Evolutionary conservation across 2,888 invertebrate genomes (phyloP).

Genomic region (Andrena chrysosceles): DNA sequence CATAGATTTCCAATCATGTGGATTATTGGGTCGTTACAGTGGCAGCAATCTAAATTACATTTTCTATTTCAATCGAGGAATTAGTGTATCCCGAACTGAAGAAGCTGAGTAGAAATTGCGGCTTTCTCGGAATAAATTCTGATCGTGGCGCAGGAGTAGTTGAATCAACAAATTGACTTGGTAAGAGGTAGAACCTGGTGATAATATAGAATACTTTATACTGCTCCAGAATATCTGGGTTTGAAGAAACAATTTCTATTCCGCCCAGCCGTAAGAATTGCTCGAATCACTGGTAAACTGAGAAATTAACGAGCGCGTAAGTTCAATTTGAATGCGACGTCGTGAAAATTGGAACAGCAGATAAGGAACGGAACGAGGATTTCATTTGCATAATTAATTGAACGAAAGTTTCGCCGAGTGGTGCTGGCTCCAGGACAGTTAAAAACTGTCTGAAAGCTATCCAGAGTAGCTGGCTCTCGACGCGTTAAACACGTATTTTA

Average conservation of each 20-base stretch:
- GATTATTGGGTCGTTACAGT: too few species aligned
- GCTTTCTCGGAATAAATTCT: too few species aligned
- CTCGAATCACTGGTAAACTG: constrained; percentile 3
- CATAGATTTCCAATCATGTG: too few species aligned
- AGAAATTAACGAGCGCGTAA: constrained; percentile 36
- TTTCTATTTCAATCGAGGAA: too few species aligned
- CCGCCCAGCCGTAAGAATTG: constrained; percentile 2
- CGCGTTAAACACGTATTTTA: constrained; percentile 42
- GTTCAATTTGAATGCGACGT: constrained; percentile 16
- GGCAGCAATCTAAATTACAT: too few species aligned
- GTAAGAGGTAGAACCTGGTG: too few species aligned
- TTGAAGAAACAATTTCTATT: neutral
- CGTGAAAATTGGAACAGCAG: constrained; percentile 46
- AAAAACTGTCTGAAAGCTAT: constrained; percentile 51
- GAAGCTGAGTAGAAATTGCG: too few species aligned
- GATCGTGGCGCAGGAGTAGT: too few species aligned
- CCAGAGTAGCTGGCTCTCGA: neutral
- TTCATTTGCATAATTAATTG: constrained; percentile 61
- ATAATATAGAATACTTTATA: too few species aligned
- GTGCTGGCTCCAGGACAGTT: constrained; percentile 20
- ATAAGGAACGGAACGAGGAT: constrained; percentile 42
- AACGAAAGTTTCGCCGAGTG: constrained; percentile 47
- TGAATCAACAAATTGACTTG: too few species aligned
- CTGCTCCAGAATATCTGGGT: too few species aligned
- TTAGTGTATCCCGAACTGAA: too few species aligned